Base-by-base conservation (phyloP, 2,113 vertebrate species). In the Okapia johnstoni region DNA sequence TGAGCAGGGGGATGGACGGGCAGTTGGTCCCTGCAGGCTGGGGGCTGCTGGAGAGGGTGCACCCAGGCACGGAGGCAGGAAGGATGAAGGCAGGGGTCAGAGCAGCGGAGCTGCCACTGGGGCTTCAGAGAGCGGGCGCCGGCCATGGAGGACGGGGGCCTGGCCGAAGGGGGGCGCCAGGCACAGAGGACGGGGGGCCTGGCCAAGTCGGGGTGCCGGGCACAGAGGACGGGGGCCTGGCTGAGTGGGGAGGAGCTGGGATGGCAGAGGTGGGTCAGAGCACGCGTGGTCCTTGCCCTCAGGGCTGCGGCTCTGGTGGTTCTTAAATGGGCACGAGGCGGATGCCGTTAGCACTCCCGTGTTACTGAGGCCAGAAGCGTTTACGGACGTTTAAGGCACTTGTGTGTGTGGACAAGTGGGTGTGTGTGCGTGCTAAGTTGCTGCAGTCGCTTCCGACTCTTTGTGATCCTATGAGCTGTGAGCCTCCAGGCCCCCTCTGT, bases 21-120 rank as follows among this genome's bases (percentile, higher is more conserved):
- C 8, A 3, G 12, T 0, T 4, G 25, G n/a, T 33, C 23, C 33
- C 46, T 1, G 1, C 2, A 60, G 36, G 28, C 2, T 19, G 73
- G 11, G 55, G 25, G 50, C n/a, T 16, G 81, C 81, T 57, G 83
- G 54, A 7, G 54, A 4, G 40, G 3, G 25, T 21, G 10, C 0
- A 1, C 17, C 40, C 13, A 40, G 54, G 55, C 33, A 14, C 6
- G 33, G 8, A 6, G 46, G 33, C 0, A 14, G 33, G 66, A 9
- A 33, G 36, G 30, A 28, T 8, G 15, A 30, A 28, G 54, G 81
- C 2, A 2, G 52, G 21, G 9, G 13, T 15, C 40, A 14, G 92
- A 40, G 55, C 43, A 10, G 26, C 0, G 5, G 26, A 36, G 81
- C 54, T 1, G 81, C n/a, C 7, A 15, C 66, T 5, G n/a, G n/a